phyloP scores from a whole-genome alignment of 2,113 vertebrate genomes.

The Grus americana region DNA sequence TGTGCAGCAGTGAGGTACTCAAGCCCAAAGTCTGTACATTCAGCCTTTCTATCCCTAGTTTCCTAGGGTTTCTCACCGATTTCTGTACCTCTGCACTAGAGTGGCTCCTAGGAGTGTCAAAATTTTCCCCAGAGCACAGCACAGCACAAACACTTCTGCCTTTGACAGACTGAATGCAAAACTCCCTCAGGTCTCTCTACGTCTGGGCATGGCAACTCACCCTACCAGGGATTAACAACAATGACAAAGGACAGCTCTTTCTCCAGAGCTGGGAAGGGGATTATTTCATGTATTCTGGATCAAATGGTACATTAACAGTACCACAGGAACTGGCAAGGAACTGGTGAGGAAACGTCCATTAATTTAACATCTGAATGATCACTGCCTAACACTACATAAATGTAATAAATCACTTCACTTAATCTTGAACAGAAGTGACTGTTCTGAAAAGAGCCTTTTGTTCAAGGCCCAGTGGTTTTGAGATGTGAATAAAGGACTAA shows the following conservation, averaged over 20 bases:
- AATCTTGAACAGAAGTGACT: background rate
- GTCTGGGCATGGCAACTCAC: background rate
- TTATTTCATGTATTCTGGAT: slow-evolving; percentile 5
- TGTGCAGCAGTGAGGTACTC: background rate
- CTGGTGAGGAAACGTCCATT: slow-evolving; percentile 28
- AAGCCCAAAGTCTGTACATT: background rate
- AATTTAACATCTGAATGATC: slow-evolving; percentile 51
- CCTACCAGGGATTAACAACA: background rate
- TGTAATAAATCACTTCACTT: slow-evolving; percentile 34
- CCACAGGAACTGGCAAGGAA: slow-evolving; percentile 19
- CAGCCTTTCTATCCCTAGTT: background rate
- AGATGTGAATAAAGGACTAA: slow-evolving; percentile 30
- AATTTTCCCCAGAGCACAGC: background rate
- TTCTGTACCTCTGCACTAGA: background rate
- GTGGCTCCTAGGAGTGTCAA: background rate
- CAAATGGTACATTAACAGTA: background rate
- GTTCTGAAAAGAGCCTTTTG: slow-evolving; percentile 66
- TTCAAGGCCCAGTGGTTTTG: slow-evolving; percentile 15
- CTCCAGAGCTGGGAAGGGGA: background rate
- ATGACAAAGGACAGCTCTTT: background rate
- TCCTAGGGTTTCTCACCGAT: fast-evolving
- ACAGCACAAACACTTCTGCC: background rate
- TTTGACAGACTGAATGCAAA: background rate
- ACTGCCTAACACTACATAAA: slow-evolving; percentile 22
- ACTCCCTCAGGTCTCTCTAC: background rate